Conservation (phyloP, 2,888 invertebrate species). For the Xylota segnis region DNA sequence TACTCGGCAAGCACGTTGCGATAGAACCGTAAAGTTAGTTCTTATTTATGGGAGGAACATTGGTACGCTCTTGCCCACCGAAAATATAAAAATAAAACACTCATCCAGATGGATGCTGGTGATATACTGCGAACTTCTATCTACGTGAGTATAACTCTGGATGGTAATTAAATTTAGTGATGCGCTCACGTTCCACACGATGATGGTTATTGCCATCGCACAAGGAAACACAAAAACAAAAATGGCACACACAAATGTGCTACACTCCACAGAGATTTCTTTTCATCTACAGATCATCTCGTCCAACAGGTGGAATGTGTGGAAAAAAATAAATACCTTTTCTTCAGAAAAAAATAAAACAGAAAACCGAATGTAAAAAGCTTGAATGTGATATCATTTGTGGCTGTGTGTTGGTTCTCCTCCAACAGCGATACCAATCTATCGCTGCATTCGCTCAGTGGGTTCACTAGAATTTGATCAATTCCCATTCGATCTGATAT, state of each 20-base stretch:
- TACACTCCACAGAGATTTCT: conserved; percentile 7
- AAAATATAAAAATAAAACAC: conserved; percentile 29
- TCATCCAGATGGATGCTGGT: conserved; percentile 63
- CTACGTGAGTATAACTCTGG: conserved; percentile 64
- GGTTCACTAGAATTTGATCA: conserved; percentile 73
- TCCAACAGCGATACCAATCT: conserved; percentile 65
- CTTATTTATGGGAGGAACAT: conserved; percentile 66
- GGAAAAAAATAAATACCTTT: conserved; percentile 30
- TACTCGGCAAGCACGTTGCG: conserved; percentile 56
- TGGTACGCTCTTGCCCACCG: conserved; percentile 46
- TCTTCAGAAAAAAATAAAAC: conserved; percentile 44
- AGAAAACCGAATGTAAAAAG: conserved; percentile 24
- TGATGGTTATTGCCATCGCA: conserved; percentile 62
- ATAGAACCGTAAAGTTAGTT: conserved; percentile 70
- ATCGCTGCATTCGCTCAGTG: conserved; percentile 46
- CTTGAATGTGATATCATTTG: conserved; percentile 34
- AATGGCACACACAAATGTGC: conserved; percentile 51
- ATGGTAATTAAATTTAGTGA: conserved; percentile 75
- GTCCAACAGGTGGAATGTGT: conserved; percentile 69
- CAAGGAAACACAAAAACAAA: conserved; percentile 25
- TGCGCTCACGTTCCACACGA: conserved; percentile 66
- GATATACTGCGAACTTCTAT: conserved; percentile 54
- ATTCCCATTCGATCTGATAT: conserved; percentile 75
- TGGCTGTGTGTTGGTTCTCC: conserved; percentile 18
- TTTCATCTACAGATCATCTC: conserved; percentile 54